Evolutionary conservation across 2,797 vertebrate genomes (phyloP).

Genomic region (Bradypodion pumilum): DNA sequence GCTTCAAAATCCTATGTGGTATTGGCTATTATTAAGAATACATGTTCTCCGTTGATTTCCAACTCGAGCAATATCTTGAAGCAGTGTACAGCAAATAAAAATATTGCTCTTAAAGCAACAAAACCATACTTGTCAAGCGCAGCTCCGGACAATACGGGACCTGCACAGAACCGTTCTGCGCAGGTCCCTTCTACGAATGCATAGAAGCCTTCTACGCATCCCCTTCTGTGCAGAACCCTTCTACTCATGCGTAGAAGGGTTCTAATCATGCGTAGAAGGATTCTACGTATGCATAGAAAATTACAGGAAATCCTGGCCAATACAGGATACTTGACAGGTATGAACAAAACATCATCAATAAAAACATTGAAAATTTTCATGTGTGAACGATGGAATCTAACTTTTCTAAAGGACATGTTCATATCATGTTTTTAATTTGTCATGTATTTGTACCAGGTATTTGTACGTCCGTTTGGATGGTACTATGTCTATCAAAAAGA

Average conservation of each 20-base stretch:
- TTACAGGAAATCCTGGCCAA: too few species aligned
- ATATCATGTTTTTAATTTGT: not conserved
- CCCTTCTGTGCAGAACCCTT: too few species aligned
- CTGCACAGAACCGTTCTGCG: too few species aligned
- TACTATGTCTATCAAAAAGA: constrained; percentile 98
- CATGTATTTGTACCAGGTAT: constrained; percentile 78
- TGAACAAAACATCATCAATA: not conserved
- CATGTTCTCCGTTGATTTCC: not conserved
- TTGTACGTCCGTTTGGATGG: constrained; percentile 94
- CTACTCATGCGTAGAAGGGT: too few species aligned
- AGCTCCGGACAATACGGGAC: too few species aligned
- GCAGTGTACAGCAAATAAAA: not conserved
- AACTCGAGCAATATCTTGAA: not conserved
- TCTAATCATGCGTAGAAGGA: too few species aligned
- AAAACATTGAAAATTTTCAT: not conserved
- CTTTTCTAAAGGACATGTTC: not conserved
- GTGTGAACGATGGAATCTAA: not conserved
- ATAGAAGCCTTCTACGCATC: too few species aligned
- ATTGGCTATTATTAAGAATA: not conserved
- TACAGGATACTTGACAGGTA: too few species aligned
- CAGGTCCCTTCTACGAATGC: too few species aligned
- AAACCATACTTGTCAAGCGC: too few species aligned
- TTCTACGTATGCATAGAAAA: too few species aligned
- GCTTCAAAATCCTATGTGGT: not conserved
- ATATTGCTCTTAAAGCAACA: too few species aligned